These are phyloP conservation scores for Trypoxylus dichotomus DNA, from an alignment of 1,140 invertebrate species.

Conservation along the genomic window DNA sequence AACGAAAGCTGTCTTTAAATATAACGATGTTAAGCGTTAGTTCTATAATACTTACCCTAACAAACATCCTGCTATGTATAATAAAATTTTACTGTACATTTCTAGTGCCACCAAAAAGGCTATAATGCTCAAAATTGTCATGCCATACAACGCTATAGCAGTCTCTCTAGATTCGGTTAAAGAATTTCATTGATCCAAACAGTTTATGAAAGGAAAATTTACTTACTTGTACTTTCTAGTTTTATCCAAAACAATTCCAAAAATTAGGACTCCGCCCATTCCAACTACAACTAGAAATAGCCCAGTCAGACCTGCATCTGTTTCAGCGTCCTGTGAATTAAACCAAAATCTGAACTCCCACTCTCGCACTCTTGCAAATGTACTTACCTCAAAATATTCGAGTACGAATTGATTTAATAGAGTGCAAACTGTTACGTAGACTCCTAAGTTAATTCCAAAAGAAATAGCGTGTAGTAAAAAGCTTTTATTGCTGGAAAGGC, in stretches of 20 bases:
- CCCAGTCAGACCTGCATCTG: slow-evolving; percentile 52
- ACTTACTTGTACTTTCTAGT: slow-evolving; percentile 72
- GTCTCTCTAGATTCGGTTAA: slow-evolving; percentile 34
- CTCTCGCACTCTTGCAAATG: slow-evolving; percentile 29
- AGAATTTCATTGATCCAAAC: slow-evolving; percentile 43
- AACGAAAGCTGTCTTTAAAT: slow-evolving; percentile 17
- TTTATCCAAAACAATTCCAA: slow-evolving; percentile 71
- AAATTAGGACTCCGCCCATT: slow-evolving; percentile 68
- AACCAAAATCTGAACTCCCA: background rate
- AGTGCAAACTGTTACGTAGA: slow-evolving; percentile 38
- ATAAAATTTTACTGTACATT: slow-evolving; percentile 28
- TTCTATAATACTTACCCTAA: slow-evolving; percentile 38
- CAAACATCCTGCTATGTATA: slow-evolving; percentile 35
- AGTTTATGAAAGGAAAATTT: background rate
- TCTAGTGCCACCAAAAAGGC: background rate
- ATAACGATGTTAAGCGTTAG: background rate
- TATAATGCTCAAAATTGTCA: slow-evolving; percentile 34
- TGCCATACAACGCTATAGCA: slow-evolving; percentile 35
- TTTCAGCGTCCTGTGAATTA: slow-evolving; percentile 46
- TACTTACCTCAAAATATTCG: slow-evolving; percentile 40
- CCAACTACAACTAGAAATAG: slow-evolving; percentile 68
- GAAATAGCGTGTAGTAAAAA: slow-evolving; percentile 39
- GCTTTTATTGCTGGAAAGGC: slow-evolving; percentile 33
- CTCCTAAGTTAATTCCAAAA: slow-evolving; percentile 41
- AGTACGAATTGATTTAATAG: slow-evolving; percentile 43